Conservation (phyloP, 23 tunicate species). For the Aplidium turbinatum region DNA sequence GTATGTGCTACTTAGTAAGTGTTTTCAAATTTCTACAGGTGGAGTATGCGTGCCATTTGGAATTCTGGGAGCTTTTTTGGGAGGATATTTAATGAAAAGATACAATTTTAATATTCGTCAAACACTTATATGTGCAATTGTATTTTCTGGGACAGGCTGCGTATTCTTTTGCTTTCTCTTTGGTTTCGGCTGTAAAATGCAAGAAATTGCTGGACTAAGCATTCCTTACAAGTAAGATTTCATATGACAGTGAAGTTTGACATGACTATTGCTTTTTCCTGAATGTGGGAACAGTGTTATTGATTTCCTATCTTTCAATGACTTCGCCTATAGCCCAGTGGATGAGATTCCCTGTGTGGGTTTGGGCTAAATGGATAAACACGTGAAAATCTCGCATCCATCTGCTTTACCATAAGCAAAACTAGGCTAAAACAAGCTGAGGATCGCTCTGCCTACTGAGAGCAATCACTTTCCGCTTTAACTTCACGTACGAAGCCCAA, state of each 20-base stretch:
- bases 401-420: too few species aligned
- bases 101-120: slow-evolving; percentile 66
- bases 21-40: slow-evolving; percentile 41
- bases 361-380: too few species aligned
- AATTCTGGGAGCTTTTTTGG: slow-evolving; percentile 67
- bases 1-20: not conserved
- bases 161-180: slow-evolving; percentile 39
- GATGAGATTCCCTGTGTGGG: too few species aligned
- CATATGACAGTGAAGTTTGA: not conserved
- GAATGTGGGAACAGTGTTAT: too few species aligned
- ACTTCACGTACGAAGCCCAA: too few species aligned
- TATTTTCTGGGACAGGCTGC: slow-evolving; percentile 49
- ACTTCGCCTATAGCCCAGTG: too few species aligned
- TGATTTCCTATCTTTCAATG: too few species aligned
- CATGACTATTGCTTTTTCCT: too few species aligned
- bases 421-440: too few species aligned
- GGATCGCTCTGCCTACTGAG: too few species aligned
- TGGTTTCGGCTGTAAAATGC: slow-evolving; percentile 59
- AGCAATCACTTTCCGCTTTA: too few species aligned
- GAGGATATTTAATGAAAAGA: slow-evolving; percentile 79
- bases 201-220: slow-evolving; percentile 56
- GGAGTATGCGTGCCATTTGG: slow-evolving; percentile 88
- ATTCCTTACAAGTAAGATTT: slow-evolving; percentile 65
- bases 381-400: too few species aligned
- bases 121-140: slow-evolving; percentile 47